These are phyloP conservation scores for Rhorus exstirpatorius DNA, from an alignment of 2,888 invertebrate species.

Conservation along the genomic window DNA sequence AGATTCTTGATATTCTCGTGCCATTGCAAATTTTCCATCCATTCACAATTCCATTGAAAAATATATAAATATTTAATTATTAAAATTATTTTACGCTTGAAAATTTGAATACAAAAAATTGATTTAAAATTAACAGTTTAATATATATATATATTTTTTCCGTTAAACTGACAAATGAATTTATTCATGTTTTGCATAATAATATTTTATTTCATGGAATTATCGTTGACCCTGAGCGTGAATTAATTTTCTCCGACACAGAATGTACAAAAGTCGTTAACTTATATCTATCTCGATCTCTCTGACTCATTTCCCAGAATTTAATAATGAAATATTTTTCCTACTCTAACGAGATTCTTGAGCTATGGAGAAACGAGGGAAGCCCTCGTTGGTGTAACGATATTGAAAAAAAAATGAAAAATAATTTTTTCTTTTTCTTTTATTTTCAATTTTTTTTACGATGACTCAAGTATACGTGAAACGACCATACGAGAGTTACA, in stretches of 20 bases:
- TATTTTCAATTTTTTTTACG: no score
- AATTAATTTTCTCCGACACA: neutral
- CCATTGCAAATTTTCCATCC: no score
- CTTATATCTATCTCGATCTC: slow-evolving; percentile 21
- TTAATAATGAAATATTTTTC: slow-evolving; percentile 5
- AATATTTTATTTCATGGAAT: neutral
- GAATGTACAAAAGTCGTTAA: neutral
- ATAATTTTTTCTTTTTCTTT: neutral
- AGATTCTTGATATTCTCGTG: no score
- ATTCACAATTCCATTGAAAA: no score
- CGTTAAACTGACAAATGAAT: neutral
- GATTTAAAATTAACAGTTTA: no score
- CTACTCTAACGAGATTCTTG: neutral
- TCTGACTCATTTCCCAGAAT: slow-evolving; percentile 31
- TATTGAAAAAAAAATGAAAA: neutral
- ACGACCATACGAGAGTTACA: no score
- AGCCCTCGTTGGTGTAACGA: neutral
- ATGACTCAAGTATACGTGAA: no score
- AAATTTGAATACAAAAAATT: no score
- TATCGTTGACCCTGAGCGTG: neutral
- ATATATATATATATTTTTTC: neutral
- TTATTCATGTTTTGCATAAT: neutral
- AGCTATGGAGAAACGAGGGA: neutral
- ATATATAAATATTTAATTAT: no score
- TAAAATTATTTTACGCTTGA: no score